These are phyloP conservation scores for Struthio camelus DNA, from an alignment of 2,113 vertebrate genomes.

Conservation along the genomic window DNA sequence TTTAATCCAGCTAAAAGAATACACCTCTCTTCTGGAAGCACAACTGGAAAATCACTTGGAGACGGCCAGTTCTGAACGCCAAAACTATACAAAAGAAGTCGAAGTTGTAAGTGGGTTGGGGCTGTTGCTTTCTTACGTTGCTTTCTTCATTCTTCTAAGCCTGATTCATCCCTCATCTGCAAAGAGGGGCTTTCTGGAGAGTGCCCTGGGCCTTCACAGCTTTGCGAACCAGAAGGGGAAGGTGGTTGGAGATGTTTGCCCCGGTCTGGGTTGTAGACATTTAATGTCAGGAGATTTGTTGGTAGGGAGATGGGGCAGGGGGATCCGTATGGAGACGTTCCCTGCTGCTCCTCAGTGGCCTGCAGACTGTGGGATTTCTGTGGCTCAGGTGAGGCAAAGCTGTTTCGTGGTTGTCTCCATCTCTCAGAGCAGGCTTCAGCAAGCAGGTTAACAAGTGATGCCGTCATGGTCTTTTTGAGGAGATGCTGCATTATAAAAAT, in stretches of 20 bases:
- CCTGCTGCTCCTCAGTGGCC: background rate
- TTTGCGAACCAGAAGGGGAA: background rate
- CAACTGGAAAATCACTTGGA: conserved; percentile 91
- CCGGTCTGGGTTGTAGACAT: background rate
- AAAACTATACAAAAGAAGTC: conserved; percentile 82
- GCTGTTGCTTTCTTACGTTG: background rate
- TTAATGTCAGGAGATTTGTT: background rate
- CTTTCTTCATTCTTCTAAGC: background rate
- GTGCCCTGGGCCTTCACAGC: background rate
- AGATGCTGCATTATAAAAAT: background rate
- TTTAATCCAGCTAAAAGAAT: conserved; percentile 82
- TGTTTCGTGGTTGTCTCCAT: background rate
- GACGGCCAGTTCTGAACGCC: conserved; percentile 77
- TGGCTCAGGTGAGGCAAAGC: background rate
- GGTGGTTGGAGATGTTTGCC: background rate
- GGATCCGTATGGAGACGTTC: background rate
- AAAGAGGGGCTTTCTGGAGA: background rate
- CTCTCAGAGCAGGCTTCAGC: background rate
- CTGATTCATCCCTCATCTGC: fast-evolving
- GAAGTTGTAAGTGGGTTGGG: conserved; percentile 77
- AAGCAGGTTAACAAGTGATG: background rate
- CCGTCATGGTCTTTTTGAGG: background rate
- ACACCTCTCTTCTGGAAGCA: conserved; percentile 84
- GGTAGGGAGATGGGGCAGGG: background rate
- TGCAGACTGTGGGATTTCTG: background rate